Conservation (phyloP, 2,888 invertebrate species). For the Alentia gelatinosa region DNA sequence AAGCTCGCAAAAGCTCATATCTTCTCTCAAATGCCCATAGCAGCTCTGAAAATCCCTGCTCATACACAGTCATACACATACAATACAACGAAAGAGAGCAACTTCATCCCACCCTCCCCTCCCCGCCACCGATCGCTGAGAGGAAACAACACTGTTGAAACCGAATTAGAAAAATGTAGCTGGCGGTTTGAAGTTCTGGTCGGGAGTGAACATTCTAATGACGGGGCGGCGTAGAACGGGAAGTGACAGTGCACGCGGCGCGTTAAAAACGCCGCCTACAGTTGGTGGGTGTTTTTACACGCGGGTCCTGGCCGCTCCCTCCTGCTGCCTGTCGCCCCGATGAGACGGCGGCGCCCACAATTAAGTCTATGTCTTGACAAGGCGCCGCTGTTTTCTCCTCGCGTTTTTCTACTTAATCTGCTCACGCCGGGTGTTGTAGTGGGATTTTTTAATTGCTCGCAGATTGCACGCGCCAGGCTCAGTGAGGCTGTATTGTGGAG, state of each 20-base stretch:
- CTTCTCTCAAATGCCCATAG: too few species aligned
- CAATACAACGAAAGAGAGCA: too few species aligned
- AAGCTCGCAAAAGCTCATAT: too few species aligned
- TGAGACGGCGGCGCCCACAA: not conserved
- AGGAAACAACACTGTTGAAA: not conserved
- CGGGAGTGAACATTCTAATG: constrained; percentile 11
- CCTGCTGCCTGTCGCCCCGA: not conserved
- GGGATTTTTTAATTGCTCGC: not conserved
- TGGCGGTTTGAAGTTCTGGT: not conserved
- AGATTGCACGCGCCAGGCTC: too few species aligned
- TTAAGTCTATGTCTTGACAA: constrained; percentile 39
- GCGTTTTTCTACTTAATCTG: not conserved
- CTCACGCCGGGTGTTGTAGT: not conserved
- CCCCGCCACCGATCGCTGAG: too few species aligned
- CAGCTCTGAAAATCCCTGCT: too few species aligned
- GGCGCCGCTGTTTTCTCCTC: not conserved
- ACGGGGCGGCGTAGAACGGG: not conserved
- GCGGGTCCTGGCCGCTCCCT: too few species aligned
- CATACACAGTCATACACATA: too few species aligned
- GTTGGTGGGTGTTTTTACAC: not conserved
- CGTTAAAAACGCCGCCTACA: not conserved
- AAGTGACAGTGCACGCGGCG: constrained; percentile 44
- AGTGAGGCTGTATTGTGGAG: too few species aligned
- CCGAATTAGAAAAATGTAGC: constrained; percentile 36
- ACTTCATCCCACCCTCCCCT: too few species aligned